Evolutionary conservation across 1,140 invertebrate genomes (phyloP), one percentile per base, ranked within the genome.

Genomic region (Drosophila subpulchrella): DNA sequence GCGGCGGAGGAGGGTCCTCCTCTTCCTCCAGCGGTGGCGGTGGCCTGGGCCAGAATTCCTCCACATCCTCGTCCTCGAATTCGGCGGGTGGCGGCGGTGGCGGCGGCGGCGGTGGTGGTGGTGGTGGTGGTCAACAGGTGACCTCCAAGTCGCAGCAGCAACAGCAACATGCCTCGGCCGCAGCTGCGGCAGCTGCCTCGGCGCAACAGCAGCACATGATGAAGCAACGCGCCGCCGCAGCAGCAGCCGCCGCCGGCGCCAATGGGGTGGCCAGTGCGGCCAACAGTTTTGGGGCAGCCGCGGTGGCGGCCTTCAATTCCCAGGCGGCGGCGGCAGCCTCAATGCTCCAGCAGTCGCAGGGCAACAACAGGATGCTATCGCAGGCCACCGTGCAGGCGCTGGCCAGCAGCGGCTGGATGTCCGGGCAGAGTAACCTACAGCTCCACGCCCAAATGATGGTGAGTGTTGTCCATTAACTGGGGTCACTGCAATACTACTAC

Each of bases 401-500:
- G 51, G 82, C 90, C 54, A 91, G 51, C 67, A 82, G 86, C 7
- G 56, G 90, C 20, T 91, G 90, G 90, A 91, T 91, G 83, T 80
- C 85, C 20, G 81, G 71, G n/a, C 83, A 88, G 24, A 83, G 59
- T 36, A 89, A 78, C 75, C 65, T 91, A 34, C 80, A 91, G 67
- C 72, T 91, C 12, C 90, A 91, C 66, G 90, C 91, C 34, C 90
- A 91, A 71, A 91, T 91, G 84, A 79, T 91, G 78, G 90, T 91
- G 65, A 91, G 90, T 81, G 36, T 30, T 27, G 0, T 27, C 0
- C 27, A 27, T 27, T 27, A 5, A 4, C 27, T 5, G 1, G 27
- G 27, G 27, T 2, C 27, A 27, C 27, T 27, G 27, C 27, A 3
- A 27, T 27, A 5, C 27, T 4, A 24, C 24, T 5, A 27, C 27